Base-by-base conservation (phyloP, 2,113 vertebrate genomes). In the Cyprinodon tularosa region DNA sequence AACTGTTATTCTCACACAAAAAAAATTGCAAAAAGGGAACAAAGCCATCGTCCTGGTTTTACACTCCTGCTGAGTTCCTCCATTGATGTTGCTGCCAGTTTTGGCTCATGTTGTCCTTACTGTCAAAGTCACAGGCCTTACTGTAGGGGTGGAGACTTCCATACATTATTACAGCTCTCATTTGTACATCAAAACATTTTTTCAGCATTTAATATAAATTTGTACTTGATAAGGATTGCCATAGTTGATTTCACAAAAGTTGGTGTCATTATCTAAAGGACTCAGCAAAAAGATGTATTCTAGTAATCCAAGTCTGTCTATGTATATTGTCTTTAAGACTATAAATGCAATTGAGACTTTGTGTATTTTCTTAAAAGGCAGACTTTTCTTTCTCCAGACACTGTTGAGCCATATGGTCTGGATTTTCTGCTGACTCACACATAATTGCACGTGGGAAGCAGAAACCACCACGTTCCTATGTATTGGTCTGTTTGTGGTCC, bases 401-500 rank as follows among this genome's bases (percentile, higher is more conserved):
- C 78, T 68, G 63, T 87, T 60, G 38, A 86, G 80, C 81, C 83
- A 88, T 84, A 91, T 87, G 82, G 82, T 82, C 68, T 57, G 59
- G 48, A 68, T 87, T 84, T 92, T 92, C 68, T 90, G 92, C 92
- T 90, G 89, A 89, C 83, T 93, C 90, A 93, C 84, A 76, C 22
- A 71, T 75, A 74, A 82, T 73, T 80, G 78, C 62, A 83, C 83
- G 88, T 87, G 86, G 88, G 88, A 73, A 84, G 84, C 74, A 66
- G 38, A 74, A 82, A 83, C 68, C 72, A 76, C 66, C 53, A 73
- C 63, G 77, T 78, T 86, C 86, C 69, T 66, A 76, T 82, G 62
- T 65, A 79, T 86, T 83, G 82, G 77, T 88, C 86, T 91, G 64
- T 83, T 87, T 87, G 87, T 77, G 70, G 80, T 83, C 62, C 66